Evolutionary conservation across 1,140 invertebrate genomes (phyloP).

Genomic region (Meteorus sp.): DNA sequence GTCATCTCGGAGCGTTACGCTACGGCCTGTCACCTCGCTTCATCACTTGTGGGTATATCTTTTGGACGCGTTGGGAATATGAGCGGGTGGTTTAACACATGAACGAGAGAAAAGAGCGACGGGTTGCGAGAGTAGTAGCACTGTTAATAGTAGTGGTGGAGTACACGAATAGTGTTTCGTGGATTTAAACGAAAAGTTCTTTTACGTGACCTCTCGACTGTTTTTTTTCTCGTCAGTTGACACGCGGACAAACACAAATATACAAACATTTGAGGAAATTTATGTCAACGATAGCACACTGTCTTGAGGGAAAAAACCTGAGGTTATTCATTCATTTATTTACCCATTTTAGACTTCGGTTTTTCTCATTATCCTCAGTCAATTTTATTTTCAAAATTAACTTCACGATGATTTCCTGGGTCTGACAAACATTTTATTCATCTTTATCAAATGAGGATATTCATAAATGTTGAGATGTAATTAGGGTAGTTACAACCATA

Average conservation of each 20-base stretch:
- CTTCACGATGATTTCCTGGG: too few relatives aligned
- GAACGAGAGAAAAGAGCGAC: too few relatives aligned
- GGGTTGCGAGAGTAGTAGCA: too few relatives aligned
- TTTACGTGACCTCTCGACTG: constrained; percentile 33
- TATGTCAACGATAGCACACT: constrained; percentile 11
- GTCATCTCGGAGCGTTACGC: constrained; percentile 1
- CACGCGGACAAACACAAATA: constrained; percentile 7
- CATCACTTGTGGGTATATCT: constrained; percentile 33
- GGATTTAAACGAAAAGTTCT: constrained; percentile 34
- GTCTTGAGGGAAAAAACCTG: not conserved
- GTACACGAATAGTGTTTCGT: too few relatives aligned
- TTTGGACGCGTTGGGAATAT: constrained; percentile 39
- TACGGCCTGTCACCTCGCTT: constrained; percentile 22
- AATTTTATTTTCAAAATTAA: too few relatives aligned
- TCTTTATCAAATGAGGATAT: too few relatives aligned
- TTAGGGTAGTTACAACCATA: not conserved
- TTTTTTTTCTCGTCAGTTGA: constrained; percentile 21
- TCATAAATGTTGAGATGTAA: not conserved
- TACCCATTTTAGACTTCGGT: too few relatives aligned
- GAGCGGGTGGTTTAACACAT: constrained; percentile 28
- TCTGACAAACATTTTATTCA: too few relatives aligned
- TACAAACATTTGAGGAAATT: too few relatives aligned
- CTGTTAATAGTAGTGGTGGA: too few relatives aligned
- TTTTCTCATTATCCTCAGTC: too few relatives aligned
- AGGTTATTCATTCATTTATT: too few relatives aligned